A percentile compares a stretch with the other conserved stretches of the same genome.
phyloP scores from a whole-genome alignment of 37 sponge, comb jelly and placozoan genomes.

The Crambe crambe region DNA sequence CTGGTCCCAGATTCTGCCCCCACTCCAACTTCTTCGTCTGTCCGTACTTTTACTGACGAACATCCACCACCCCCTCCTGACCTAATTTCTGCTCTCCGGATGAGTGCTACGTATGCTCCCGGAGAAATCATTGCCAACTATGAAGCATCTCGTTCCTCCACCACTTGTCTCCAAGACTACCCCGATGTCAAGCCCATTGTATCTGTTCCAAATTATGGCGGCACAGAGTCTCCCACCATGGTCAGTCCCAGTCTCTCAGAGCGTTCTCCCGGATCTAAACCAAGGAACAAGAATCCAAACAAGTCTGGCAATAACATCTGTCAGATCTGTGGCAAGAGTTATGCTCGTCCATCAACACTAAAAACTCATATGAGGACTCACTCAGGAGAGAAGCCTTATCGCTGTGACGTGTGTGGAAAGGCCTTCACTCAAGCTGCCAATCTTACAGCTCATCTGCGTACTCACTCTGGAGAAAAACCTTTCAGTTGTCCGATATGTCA shows the following conservation, averaged over 20 bases:
- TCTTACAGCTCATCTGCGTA: constrained; percentile 95
- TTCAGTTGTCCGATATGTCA: constrained; percentile 94
- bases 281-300: constrained; percentile 3
- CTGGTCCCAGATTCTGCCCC: constrained; percentile 21
- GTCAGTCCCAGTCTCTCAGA: constrained; percentile 18
- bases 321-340: constrained; percentile 95
- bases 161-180: constrained; percentile 37
- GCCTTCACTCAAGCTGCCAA: constrained; percentile 98
- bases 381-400: constrained; percentile 95
- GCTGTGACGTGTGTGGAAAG: constrained; percentile 87
- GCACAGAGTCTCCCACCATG: constrained; percentile 1
- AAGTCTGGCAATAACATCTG: constrained; percentile 70
- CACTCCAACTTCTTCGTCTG: constrained; percentile 5
- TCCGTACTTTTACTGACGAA: constrained; percentile 4
- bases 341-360: constrained; percentile 95
- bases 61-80: constrained; percentile 17
- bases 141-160: constrained; percentile 4
- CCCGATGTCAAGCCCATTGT: constrained; percentile 55
- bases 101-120: constrained; percentile 43
- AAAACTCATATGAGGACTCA: constrained; percentile 95
- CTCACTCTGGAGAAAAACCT: constrained; percentile 97
- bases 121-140: constrained; percentile 37
- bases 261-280: constrained; percentile 26
- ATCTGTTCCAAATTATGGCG: constrained; percentile 7
- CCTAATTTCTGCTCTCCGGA: constrained; percentile 43